These are phyloP conservation scores for Carassius carassius DNA, from an alignment of 2,113 vertebrate genomes.

Conservation along the genomic window DNA sequence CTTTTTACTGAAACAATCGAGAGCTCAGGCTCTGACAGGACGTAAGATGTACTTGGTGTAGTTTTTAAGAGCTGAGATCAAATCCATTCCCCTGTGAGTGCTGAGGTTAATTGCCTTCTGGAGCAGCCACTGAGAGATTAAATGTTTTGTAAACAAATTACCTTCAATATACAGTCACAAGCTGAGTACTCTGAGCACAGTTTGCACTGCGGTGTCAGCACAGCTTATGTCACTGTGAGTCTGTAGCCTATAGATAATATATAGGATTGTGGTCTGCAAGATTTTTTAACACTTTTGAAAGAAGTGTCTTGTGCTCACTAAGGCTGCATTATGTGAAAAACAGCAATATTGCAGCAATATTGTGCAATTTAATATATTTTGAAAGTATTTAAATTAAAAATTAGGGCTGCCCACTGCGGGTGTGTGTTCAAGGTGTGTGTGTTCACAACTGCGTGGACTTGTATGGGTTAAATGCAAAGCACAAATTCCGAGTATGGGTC, in stretches of 20 bases:
- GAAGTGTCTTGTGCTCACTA: neutral
- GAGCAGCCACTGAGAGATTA: constrained; percentile 63
- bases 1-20: neutral
- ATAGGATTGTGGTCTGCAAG: neutral
- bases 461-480: no score
- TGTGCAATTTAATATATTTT: neutral
- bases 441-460: no score
- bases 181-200: neutral
- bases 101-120: constrained; percentile 71
- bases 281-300: neutral
- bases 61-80: constrained; percentile 47
- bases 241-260: neutral
- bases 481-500: no score
- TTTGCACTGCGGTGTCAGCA: neutral
- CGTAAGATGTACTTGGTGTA: constrained; percentile 6
- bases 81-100: constrained; percentile 57
- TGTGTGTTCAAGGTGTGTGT: no score
- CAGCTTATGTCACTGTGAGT: neutral
- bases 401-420: no score
- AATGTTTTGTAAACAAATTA: constrained; percentile 68
- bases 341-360: neutral
- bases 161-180: constrained; percentile 23
- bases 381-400: neutral
- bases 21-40: constrained; percentile 1
- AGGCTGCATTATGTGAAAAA: neutral